A percentile compares a stretch with the other conserved stretches of the same genome.
Conservation (phyloP, 1,140 invertebrate genomes). For the Octopus sinensis region DNA sequence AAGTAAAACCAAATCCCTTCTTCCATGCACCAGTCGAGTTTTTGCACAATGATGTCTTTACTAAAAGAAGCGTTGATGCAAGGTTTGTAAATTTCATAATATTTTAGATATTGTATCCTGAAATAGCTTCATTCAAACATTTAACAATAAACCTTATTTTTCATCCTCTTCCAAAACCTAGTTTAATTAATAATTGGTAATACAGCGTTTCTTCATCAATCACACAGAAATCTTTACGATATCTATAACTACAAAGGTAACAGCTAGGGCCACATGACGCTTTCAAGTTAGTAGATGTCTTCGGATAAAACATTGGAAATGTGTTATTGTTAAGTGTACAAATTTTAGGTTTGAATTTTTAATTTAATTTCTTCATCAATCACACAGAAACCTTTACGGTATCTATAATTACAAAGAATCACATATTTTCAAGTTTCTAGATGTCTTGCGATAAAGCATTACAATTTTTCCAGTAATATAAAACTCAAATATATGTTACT, state of each 20-base stretch:
- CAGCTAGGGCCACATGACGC: too few species aligned
- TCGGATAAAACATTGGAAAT: neutral
- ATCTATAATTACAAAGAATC: neutral
- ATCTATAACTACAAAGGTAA: too few species aligned
- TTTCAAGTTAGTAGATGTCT: slow-evolving; percentile 23
- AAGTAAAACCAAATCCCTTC: slow-evolving; percentile 27
- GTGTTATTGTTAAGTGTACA: neutral
- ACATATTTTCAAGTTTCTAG: neutral
- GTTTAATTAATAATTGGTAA: too few species aligned
- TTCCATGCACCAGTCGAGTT: neutral
- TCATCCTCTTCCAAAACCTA: neutral
- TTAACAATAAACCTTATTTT: too few species aligned
- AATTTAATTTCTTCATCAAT: neutral
- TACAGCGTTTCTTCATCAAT: too few species aligned
- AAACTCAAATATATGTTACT: too few species aligned
- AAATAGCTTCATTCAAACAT: neutral
- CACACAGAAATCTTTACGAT: too few species aligned
- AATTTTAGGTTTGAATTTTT: neutral
- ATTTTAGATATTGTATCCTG: too few species aligned
- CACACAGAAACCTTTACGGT: neutral
- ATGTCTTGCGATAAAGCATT: too few species aligned
- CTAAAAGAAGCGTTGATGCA: neutral
- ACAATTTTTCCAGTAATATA: too few species aligned
- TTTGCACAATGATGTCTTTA: neutral
- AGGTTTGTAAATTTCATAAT: too few species aligned